Conservation (phyloP, 1,140 invertebrate genomes). For the Ericerus pela region DNA sequence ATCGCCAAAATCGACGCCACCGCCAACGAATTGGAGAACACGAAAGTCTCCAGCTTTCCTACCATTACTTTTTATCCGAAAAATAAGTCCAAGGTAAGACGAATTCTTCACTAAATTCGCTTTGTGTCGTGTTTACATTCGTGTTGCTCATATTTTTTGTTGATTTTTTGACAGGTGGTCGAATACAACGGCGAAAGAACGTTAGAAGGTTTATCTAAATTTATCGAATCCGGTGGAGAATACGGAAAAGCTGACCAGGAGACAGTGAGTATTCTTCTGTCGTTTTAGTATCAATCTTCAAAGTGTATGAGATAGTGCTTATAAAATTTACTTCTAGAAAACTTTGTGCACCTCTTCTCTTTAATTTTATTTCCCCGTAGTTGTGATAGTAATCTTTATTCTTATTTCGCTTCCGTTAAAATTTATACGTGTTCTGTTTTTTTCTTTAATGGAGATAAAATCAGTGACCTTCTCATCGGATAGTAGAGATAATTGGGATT, state of each 20-base stretch:
- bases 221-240: conserved; percentile 66
- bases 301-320: too few species aligned
- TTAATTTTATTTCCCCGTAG: too few species aligned
- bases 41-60: conserved; percentile 90
- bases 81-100: conserved; percentile 72
- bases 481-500: too few species aligned
- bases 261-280: conserved; percentile 29
- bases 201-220: conserved; percentile 80
- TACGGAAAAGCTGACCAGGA: conserved; percentile 44
- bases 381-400: too few species aligned
- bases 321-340: too few species aligned
- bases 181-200: conserved; percentile 93
- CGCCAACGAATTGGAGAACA: conserved; percentile 88
- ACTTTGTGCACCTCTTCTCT: too few species aligned
- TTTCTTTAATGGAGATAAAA: too few species aligned
- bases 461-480: too few species aligned
- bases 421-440: too few species aligned
- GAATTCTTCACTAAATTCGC: too few species aligned
- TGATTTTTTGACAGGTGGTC: conserved; percentile 42
- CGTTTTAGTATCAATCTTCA: not conserved
- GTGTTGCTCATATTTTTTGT: not conserved
- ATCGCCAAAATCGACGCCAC: conserved; percentile 99
- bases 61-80: conserved; percentile 93
- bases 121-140: not conserved
- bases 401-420: too few species aligned